These are phyloP conservation scores for Adineta ricciae DNA, from an alignment of 2,888 invertebrate genomes.

Conservation along the genomic window DNA sequence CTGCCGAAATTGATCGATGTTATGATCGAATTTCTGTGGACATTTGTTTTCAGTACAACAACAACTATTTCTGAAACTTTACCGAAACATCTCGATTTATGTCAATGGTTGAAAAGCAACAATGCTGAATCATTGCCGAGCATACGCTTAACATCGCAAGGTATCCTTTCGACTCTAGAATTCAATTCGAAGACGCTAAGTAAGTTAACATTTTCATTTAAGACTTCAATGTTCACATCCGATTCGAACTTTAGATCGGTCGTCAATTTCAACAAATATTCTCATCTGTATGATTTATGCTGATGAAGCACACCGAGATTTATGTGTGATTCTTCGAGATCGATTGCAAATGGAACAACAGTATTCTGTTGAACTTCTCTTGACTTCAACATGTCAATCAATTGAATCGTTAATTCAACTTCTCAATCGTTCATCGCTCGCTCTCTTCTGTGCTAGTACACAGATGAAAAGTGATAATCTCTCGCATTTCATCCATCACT, in stretches of 20 bases:
- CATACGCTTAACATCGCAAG: not conserved
- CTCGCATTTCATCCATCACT: not conserved
- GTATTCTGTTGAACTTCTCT: not conserved
- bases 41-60: not conserved
- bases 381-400: not conserved
- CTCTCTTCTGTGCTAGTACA: not conserved
- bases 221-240: not conserved
- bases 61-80: not conserved
- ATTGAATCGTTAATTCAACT: not conserved
- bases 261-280: not conserved
- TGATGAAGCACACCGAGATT: not conserved
- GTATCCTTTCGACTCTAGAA: not conserved
- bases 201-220: not conserved
- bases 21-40: conserved; percentile 3
- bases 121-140: not conserved
- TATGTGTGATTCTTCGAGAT: not conserved
- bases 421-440: not conserved
- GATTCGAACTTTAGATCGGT: not conserved
- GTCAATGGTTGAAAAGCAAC: not conserved
- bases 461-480: not conserved
- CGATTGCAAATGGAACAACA: not conserved
- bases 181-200: not conserved
- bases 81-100: not conserved
- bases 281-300: not conserved
- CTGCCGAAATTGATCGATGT: not conserved